Conservation (phyloP, 2,113 vertebrate genomes). For the Dascyllus trimaculatus region DNA sequence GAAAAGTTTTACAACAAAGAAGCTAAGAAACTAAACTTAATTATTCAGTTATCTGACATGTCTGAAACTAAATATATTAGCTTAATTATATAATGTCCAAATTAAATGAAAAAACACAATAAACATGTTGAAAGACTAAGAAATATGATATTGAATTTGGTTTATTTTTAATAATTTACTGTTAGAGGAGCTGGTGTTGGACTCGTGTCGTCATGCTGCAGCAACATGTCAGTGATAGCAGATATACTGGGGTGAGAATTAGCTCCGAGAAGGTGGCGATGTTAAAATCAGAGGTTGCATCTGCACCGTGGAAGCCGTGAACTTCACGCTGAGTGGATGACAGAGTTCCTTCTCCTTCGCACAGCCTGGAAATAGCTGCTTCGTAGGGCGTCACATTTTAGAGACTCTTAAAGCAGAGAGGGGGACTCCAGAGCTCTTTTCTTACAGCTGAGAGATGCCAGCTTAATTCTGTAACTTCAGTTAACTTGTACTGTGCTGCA, state of each 20-base stretch:
- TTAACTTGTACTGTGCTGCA: rapidly evolving
- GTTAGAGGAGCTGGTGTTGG: neutral
- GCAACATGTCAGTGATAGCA: neutral
- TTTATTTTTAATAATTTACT: neutral
- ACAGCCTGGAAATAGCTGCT: conserved; percentile 42
- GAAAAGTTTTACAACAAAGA: no score
- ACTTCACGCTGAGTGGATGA: neutral
- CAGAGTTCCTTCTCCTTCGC: conserved; percentile 4
- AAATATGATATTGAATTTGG: neutral
- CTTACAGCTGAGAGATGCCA: conserved; percentile 8
- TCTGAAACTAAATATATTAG: no score
- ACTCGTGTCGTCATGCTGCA: neutral
- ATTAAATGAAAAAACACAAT: neutral
- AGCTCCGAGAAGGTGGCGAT: neutral
- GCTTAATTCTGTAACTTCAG: neutral
- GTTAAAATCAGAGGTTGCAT: neutral
- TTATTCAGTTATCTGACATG: no score
- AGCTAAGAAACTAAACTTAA: no score
- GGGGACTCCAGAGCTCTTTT: conserved; percentile 44
- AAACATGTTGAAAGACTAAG: neutral
- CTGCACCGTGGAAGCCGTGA: conserved; percentile 5
- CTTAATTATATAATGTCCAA: no score
- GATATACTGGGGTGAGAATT: neutral
- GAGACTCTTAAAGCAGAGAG: neutral
- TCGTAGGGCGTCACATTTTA: neutral